A percentile compares a stretch with the other conserved stretches of the same genome.
These are phyloP conservation scores for Periparus ater DNA, from an alignment of 2,797 vertebrate genomes.

Conservation along the genomic window DNA sequence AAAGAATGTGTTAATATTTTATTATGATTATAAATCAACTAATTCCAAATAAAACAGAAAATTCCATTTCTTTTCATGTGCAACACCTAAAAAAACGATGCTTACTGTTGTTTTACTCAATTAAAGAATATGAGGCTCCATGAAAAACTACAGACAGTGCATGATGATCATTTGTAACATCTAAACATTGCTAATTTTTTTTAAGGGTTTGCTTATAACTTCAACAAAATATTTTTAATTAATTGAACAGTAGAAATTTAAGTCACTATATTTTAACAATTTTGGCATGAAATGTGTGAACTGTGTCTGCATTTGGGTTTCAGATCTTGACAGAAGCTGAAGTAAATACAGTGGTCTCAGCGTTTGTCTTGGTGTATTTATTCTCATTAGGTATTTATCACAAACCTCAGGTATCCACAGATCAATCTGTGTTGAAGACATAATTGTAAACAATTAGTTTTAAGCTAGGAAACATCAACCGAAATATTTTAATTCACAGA, in stretches of 20 bases:
- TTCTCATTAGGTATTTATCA: neutral
- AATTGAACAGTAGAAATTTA: neutral
- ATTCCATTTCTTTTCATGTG: neutral
- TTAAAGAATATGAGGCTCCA: neutral
- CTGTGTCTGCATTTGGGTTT: neutral
- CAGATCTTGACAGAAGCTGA: neutral
- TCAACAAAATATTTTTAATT: neutral
- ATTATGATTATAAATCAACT: accelerated
- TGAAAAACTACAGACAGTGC: neutral
- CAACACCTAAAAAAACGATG: neutral
- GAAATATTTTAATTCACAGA: neutral
- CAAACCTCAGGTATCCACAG: neutral
- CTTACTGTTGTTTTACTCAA: neutral
- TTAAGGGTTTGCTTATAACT: neutral
- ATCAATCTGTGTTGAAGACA: neutral
- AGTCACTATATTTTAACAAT: neutral
- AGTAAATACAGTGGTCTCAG: neutral
- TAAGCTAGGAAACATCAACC: neutral
- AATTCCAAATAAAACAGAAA: neutral
- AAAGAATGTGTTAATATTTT: neutral
- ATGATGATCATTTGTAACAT: neutral
- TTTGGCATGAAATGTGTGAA: neutral
- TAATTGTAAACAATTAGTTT: neutral
- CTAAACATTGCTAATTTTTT: neutral
- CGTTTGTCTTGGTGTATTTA: neutral